Evolutionary conservation across 2,888 invertebrate species (phyloP).

Genomic region (Drosophila parthenogenetica): DNA sequence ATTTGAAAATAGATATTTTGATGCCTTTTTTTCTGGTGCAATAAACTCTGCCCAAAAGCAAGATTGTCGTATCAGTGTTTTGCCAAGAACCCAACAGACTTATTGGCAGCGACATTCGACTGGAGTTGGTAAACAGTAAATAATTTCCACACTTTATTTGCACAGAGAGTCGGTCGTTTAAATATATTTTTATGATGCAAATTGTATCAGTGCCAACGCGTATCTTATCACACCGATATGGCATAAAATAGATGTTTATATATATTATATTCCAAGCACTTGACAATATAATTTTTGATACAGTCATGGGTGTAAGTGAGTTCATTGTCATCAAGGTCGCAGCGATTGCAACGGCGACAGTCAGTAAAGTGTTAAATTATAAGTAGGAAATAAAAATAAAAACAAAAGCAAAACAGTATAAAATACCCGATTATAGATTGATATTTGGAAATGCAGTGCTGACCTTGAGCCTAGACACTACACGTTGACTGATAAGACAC

Average conservation of each 20-base stretch:
- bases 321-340: constrained; percentile 73
- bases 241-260: constrained; percentile 56
- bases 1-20: constrained; percentile 4
- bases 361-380: constrained; percentile 38
- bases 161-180: background rate
- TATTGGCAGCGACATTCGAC: constrained; percentile 55
- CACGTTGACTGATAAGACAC: constrained; percentile 43
- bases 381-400: background rate
- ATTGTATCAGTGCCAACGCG: constrained; percentile 31
- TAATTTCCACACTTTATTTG: constrained; percentile 22
- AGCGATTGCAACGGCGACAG: constrained; percentile 21
- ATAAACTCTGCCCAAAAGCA: background rate
- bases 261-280: constrained; percentile 26
- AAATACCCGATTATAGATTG: constrained; percentile 39
- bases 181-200: constrained; percentile 57
- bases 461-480: constrained; percentile 34
- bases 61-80: constrained; percentile 12
- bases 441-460: constrained; percentile 32
- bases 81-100: constrained; percentile 50
- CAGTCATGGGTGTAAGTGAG: constrained; percentile 40
- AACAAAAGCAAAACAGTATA: background rate
- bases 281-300: constrained; percentile 35
- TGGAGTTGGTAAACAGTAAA: constrained; percentile 38
- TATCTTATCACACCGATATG: constrained; percentile 61
- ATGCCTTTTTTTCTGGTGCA: background rate